Percentiles rank a stretch among this genome's conserved stretches.
These are phyloP conservation scores for Campoletis raptor DNA, from an alignment of 2,888 invertebrate species.

Conservation along the genomic window DNA sequence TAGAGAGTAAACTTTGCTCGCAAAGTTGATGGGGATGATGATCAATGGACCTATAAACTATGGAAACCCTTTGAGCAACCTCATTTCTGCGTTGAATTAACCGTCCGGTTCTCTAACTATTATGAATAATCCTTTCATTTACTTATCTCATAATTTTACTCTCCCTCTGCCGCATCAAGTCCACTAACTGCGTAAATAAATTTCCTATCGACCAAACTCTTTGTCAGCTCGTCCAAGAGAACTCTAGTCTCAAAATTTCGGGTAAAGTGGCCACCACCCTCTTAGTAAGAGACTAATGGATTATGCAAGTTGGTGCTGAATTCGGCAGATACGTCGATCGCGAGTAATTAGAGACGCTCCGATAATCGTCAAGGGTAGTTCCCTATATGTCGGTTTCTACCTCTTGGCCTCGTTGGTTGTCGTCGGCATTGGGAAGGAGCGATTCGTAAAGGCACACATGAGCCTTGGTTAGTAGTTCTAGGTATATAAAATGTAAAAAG, in stretches of 20 bases:
- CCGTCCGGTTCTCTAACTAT: neutral
- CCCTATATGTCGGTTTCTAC: neutral
- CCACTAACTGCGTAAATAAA: conserved; percentile 35
- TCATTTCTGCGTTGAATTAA: conserved; percentile 8
- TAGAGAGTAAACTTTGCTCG: neutral
- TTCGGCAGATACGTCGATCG: conserved; percentile 45
- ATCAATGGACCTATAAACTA: neutral
- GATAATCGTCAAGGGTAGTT: conserved; percentile 58
- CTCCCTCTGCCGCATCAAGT: neutral
- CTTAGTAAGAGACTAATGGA: neutral
- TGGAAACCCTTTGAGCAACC: conserved; percentile 10
- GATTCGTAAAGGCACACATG: neutral
- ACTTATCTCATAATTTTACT: neutral
- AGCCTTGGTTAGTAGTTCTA: conserved; percentile 7
- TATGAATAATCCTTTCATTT: conserved; percentile 14
- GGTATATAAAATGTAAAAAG: conserved; percentile 22
- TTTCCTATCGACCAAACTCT: neutral
- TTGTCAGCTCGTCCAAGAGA: neutral
- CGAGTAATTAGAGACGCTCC: conserved; percentile 61
- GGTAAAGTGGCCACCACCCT: neutral
- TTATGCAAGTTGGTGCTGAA: neutral
- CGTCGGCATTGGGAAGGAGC: conserved; percentile 18
- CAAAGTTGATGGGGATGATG: conserved; percentile 1
- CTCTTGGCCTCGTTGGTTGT: conserved; percentile 29
- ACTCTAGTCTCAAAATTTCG: conserved; percentile 34